A percentile compares a stretch with the other conserved stretches of the same genome.
Evolutionary conservation across 2,113 vertebrate species (phyloP).

Genomic region (Sylvia atricapilla): DNA sequence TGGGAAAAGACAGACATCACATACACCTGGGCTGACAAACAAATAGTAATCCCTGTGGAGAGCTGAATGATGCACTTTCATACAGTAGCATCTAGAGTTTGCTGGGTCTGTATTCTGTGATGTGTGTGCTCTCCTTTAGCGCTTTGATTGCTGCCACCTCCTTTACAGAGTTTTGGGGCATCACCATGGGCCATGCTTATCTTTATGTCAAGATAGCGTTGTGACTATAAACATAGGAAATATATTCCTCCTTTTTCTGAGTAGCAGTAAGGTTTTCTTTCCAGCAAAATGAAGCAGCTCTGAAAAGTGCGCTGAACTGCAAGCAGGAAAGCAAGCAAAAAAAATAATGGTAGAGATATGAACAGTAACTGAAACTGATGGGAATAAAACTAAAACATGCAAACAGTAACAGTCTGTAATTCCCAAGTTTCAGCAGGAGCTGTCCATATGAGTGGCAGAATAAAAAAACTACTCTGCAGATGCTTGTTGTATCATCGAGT

Average conservation of each 20-base stretch:
- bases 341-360: background rate
- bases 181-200: background rate
- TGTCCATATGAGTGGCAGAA: background rate
- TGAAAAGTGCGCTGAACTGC: background rate
- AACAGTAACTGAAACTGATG: background rate
- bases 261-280: background rate
- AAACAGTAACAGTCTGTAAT: background rate
- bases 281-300: background rate
- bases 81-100: background rate
- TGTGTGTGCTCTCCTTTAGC: background rate
- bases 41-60: background rate
- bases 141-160: background rate
- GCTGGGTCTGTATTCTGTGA: background rate
- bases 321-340: background rate
- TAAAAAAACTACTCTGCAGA: background rate
- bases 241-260: background rate
- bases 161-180: background rate
- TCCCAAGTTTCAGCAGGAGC: background rate
- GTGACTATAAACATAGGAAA: background rate
- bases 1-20: background rate
- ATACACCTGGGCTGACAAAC: background rate
- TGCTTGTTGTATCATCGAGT: background rate
- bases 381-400: background rate
- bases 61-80: background rate
- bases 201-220: background rate